Evolutionary conservation across 2,797 vertebrate species (phyloP).

Genomic region (Tiaroga cobitis): DNA sequence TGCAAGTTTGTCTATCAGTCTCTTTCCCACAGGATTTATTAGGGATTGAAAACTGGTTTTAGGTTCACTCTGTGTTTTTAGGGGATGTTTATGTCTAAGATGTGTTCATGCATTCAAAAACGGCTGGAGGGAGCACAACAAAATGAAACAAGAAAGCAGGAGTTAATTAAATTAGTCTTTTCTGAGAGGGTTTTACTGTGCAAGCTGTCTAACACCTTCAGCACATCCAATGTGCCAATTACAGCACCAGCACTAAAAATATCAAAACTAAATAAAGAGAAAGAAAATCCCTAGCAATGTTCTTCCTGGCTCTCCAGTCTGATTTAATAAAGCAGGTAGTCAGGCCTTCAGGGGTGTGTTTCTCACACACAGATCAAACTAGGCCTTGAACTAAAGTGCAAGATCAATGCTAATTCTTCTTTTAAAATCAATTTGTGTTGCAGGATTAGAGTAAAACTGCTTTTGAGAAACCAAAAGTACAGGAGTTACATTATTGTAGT

Average conservation of each 20-base stretch:
- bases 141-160: neutral
- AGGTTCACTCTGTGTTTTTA: neutral
- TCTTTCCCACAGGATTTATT: neutral
- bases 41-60: neutral
- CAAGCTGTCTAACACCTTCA: neutral
- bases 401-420: neutral
- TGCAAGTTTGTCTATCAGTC: neutral
- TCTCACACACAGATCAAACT: neutral
- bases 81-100: neutral
- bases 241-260: neutral
- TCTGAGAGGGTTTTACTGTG: neutral
- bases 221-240: conserved; percentile 4
- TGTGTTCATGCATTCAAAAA: neutral
- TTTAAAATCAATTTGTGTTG: neutral
- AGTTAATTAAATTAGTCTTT: neutral
- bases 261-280: neutral
- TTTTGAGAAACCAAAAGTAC: neutral
- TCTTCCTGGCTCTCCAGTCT: neutral
- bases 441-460: neutral
- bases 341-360: neutral
- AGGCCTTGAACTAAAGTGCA: neutral
- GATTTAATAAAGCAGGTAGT: neutral
- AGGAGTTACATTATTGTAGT: neutral
- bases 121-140: neutral
- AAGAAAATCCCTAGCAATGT: neutral